These are phyloP conservation scores for Brachyistius frenatus DNA, from an alignment of 2,113 vertebrate genomes.

Conservation along the genomic window DNA sequence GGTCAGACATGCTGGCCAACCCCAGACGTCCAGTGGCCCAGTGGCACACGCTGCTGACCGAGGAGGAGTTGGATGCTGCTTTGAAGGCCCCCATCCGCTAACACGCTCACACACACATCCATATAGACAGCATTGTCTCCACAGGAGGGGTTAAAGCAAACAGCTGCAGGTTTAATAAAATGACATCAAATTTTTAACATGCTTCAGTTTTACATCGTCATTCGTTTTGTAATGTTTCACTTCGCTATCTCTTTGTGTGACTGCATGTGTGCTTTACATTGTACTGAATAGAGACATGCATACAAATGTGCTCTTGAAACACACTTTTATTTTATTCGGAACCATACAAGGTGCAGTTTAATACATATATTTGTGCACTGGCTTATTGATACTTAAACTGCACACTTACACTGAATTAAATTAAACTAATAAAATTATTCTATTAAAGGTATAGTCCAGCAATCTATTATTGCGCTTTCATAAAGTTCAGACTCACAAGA, in stretches of 20 bases:
- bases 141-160: neutral
- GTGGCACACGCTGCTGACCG: slow-evolving; percentile 87
- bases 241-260: neutral
- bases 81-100: slow-evolving; percentile 86
- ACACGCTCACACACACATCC: slow-evolving; percentile 1
- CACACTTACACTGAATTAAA: neutral
- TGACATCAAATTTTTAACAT: neutral
- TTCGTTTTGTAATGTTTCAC: slow-evolving; percentile 5
- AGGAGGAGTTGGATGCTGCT: slow-evolving; percentile 87
- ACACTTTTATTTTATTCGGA: neutral
- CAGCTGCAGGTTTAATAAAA: slow-evolving; percentile 5
- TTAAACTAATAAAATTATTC: neutral
- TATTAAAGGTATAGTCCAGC: neutral
- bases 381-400: neutral
- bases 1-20: slow-evolving; percentile 92
- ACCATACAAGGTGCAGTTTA: neutral
- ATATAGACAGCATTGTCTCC: neutral
- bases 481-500: neutral
- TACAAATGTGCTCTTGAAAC: too few species aligned
- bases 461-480: neutral
- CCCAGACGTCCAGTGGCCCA: slow-evolving; percentile 89
- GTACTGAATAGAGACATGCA: too few species aligned
- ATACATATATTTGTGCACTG: too few species aligned
- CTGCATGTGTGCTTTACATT: neutral
- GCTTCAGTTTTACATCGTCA: neutral